Conservation (phyloP, 2,113 vertebrate genomes). For the Labeo rohita region DNA sequence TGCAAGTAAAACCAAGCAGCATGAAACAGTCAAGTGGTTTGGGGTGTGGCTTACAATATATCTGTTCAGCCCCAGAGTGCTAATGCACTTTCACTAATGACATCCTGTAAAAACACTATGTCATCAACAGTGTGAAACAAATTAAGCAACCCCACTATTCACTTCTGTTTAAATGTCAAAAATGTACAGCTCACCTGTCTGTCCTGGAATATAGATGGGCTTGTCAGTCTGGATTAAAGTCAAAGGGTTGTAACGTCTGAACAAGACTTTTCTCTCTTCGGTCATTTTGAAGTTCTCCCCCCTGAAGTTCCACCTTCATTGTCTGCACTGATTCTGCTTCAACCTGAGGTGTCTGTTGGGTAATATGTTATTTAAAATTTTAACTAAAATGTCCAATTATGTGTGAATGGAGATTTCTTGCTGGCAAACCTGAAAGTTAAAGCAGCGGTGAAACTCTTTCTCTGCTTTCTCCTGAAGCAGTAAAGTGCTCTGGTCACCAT, state of each 20-base stretch:
- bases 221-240: slow-evolving; percentile 74
- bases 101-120: background rate
- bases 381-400: background rate
- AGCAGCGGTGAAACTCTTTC: slow-evolving; percentile 62
- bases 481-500: slow-evolving; percentile 20
- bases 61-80: background rate
- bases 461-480: slow-evolving; percentile 40
- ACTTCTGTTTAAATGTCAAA: background rate
- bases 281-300: slow-evolving; percentile 63
- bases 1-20: background rate
- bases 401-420: background rate
- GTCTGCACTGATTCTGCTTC: slow-evolving; percentile 34
- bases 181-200: slow-evolving; percentile 64
- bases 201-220: slow-evolving; percentile 74
- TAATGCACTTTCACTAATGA: background rate
- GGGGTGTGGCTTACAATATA: background rate
- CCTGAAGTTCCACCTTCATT: slow-evolving; percentile 65
- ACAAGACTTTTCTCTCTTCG: slow-evolving; percentile 65
- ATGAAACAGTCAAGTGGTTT: background rate
- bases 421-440: slow-evolving; percentile 59
- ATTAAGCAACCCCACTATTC: background rate
- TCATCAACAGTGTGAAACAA: background rate
- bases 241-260: slow-evolving; percentile 48
- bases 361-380: background rate
- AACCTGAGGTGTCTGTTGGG: slow-evolving; percentile 62